Evolutionary conservation across 2,797 vertebrate genomes (phyloP).

Genomic region (Pseudochromis fuscus): DNA sequence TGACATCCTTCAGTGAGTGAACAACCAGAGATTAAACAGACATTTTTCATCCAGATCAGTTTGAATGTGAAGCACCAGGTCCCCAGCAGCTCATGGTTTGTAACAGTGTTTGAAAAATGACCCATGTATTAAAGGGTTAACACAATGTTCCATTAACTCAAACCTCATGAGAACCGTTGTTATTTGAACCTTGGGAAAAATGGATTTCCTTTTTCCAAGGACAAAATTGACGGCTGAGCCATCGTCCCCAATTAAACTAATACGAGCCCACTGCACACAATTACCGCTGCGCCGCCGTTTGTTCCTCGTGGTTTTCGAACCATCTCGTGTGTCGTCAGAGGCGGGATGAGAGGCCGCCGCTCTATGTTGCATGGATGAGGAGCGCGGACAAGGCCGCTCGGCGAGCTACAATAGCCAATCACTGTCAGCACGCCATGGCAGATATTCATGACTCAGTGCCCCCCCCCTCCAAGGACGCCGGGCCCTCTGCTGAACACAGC

Average conservation of each 20-base stretch:
- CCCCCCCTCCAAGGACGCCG: conserved; percentile 58
- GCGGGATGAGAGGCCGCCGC: conserved; percentile 42
- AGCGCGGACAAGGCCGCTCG: conserved; percentile 57
- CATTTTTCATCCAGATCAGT: too few species aligned
- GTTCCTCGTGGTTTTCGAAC: conserved; percentile 45
- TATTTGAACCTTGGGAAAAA: conserved; percentile 55
- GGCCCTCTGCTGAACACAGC: conserved; percentile 52
- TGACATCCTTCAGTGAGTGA: too few species aligned
- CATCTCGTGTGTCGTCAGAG: conserved; percentile 27
- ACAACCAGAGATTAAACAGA: too few species aligned
- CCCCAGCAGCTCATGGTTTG: too few species aligned
- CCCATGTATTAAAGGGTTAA: conserved; percentile 14
- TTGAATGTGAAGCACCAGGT: too few species aligned
- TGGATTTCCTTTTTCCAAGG: conserved; percentile 62
- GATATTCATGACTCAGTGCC: conserved; percentile 62
- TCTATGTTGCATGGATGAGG: conserved; percentile 32
- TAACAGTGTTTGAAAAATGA: conserved; percentile 35
- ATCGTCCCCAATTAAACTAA: conserved; percentile 57
- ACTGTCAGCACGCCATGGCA: conserved; percentile 56
- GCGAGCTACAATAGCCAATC: conserved; percentile 50
- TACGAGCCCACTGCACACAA: conserved; percentile 30
- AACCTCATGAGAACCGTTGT: conserved; percentile 35
- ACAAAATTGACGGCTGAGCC: conserved; percentile 25
- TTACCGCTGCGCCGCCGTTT: conserved; percentile 40
- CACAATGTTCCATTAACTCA: conserved; percentile 24